Evolutionary conservation across 2,797 vertebrate genomes (phyloP).

Genomic region (Sylvilagus floridanus): DNA sequence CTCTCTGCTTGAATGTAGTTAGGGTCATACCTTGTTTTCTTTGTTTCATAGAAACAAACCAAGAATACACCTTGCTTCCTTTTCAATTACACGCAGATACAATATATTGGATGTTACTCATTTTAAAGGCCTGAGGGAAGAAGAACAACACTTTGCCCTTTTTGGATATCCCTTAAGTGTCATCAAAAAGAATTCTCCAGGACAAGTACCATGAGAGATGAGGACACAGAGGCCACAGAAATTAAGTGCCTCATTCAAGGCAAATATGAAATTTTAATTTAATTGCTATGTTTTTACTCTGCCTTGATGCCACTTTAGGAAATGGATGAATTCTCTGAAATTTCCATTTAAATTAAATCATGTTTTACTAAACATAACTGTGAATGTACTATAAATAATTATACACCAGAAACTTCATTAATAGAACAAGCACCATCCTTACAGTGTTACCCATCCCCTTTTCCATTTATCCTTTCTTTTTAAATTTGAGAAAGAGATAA

Average conservation of each 20-base stretch:
- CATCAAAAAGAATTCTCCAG: not conserved
- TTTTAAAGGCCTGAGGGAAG: not conserved
- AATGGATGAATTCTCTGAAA: not conserved
- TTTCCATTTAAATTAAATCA: not conserved
- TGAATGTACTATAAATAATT: not conserved
- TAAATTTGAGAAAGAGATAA: not conserved
- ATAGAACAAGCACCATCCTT: not conserved
- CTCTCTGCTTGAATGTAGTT: conserved; percentile 47
- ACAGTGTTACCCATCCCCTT: not conserved
- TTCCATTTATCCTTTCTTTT: not conserved
- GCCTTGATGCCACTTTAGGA: not conserved
- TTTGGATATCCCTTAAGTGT: not conserved
- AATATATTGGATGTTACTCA: not conserved
- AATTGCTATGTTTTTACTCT: not conserved
- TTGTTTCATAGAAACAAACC: conserved; percentile 31
- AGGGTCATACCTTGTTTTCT: conserved; percentile 35
- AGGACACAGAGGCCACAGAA: not conserved
- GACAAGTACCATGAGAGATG: not conserved
- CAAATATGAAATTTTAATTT: not conserved
- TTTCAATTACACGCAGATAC: conserved; percentile 27
- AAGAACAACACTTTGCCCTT: not conserved
- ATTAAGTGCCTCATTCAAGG: not conserved
- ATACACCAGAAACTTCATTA: not conserved
- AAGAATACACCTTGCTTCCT: not conserved
- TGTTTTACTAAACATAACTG: not conserved